Evolutionary conservation across 2,888 invertebrate genomes (phyloP).

Genomic region (Neoaliturus tenellus): DNA sequence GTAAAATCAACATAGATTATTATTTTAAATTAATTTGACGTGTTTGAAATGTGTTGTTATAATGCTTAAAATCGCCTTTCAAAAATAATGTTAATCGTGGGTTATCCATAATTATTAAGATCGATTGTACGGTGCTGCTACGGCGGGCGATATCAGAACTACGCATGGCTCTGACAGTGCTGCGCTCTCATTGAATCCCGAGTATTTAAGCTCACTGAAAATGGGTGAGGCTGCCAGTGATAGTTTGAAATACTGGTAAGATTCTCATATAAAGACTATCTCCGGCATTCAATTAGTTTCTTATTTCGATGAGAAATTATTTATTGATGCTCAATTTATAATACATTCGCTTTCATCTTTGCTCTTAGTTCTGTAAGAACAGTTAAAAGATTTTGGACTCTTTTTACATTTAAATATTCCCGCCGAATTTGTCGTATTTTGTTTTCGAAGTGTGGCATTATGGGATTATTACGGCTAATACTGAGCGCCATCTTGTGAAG

Average conservation of each 20-base stretch:
- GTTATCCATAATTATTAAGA: not conserved
- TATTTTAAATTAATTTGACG: no score
- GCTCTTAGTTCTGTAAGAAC: not conserved
- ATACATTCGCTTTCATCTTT: not conserved
- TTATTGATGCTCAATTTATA: not conserved
- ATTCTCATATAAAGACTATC: not conserved
- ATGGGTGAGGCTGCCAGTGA: constrained; percentile 32
- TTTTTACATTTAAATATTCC: constrained; percentile 12
- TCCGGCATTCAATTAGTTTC: no score
- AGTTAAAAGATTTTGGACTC: not conserved
- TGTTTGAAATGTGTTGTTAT: no score
- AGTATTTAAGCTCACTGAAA: constrained; percentile 18
- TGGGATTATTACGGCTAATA: constrained; percentile 62
- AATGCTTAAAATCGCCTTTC: no score
- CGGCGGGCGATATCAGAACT: not conserved
- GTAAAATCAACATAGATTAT: no score
- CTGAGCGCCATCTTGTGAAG: constrained; percentile 82
- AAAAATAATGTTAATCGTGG: no score
- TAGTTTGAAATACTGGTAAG: not conserved
- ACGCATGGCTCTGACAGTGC: not conserved
- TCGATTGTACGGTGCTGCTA: constrained; percentile 23
- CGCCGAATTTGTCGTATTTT: constrained; percentile 54
- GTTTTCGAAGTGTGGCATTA: constrained; percentile 62
- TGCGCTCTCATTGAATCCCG: not conserved
- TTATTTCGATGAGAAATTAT: not conserved